Percentiles rank a stretch among this genome's conserved stretches.
Conservation (phyloP, 1,140 invertebrate species). For the Aphelenchoides besseyi region DNA sequence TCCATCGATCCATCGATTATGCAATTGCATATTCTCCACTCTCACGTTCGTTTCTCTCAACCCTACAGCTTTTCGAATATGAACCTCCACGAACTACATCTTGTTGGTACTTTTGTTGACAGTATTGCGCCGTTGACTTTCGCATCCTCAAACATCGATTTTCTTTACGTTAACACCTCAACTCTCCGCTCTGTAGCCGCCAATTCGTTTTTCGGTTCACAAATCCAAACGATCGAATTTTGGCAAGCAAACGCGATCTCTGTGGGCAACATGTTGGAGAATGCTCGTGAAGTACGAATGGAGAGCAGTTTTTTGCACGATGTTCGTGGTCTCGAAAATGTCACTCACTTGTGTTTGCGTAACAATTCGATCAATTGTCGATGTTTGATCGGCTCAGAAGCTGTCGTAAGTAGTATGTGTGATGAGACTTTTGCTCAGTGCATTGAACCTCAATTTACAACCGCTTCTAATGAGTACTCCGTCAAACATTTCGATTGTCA, state of each 20-base stretch:
- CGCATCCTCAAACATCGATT: constrained; percentile 4
- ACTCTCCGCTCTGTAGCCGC: constrained; percentile 10
- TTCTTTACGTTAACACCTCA: constrained; percentile 20
- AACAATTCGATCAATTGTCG: constrained; percentile 27
- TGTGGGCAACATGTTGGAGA: constrained; percentile 25
- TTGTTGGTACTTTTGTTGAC: constrained; percentile 24
- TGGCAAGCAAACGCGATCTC: constrained; percentile 23
- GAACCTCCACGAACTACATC: constrained; percentile 18
- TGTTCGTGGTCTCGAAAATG: background rate
- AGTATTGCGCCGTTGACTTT: constrained; percentile 19
- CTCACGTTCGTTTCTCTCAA: constrained; percentile 27
- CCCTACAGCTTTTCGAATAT: constrained; percentile 4
- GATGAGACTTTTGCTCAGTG: background rate
- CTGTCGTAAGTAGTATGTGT: background rate
- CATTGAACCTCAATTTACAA: background rate
- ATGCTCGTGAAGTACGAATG: constrained; percentile 6
- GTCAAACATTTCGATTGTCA: constrained; percentile 8
- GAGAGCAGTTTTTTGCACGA: constrained; percentile 18
- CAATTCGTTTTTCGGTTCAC: constrained; percentile 25
- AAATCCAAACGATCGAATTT: constrained; percentile 27
- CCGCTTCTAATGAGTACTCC: background rate
- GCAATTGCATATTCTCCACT: constrained; percentile 31
- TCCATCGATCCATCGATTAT: constrained; percentile 20
- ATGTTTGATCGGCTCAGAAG: background rate
- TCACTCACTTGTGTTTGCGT: constrained; percentile 22